Evolutionary conservation across 2,888 invertebrate species (phyloP), one percentile per base, ranked within the genome.

Genomic region (Ctena decussata): DNA sequence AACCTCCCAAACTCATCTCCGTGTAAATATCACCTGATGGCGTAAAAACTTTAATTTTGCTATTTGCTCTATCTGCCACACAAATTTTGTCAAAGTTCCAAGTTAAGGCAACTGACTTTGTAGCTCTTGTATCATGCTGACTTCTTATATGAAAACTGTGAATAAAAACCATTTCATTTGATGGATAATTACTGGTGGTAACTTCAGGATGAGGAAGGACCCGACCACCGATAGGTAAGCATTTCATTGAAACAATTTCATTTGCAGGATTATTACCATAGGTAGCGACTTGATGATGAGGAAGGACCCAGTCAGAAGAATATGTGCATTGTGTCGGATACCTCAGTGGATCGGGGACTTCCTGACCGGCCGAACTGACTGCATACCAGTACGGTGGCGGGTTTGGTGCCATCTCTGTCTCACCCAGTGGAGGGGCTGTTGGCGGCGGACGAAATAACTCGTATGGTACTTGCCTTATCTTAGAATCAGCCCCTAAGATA

Each of bases 321-420:
- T 24, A 3, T 57, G 57, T 1, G 5, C 6, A 11, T 27, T 24
- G 57, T 6, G 60, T 5, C 32, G 60, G 41, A n/a, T 65, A 75
- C 30, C 70, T 57, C 57, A 39, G 27, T 32, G 15, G 27, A 65
- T 57, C n/a, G 77, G 76, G 2, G 60, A 35, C 53, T 65, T 15
- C 35, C 18, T 85, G 88, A 30, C 80, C 77, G 21, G 79, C 32
- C 72, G 77, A 79, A 80, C 85, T 87, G 71, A 80, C 79, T 6
- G 86, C 91, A 72, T 82, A 87, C 91, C 89, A 91, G 71, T 85
- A 91, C 65, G 86, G 89, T 35, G 85, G 91, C 53, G 80, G 82
- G 15, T 85, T 85, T 37, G 80, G 87, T 37, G 72, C 80, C 41
- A 79, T 82, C 12, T 80, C 74, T 6, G 71, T 49, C 70, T 78